Base-by-base conservation (phyloP, 1,140 invertebrate species). In the Zaprionus ghesquierei region DNA sequence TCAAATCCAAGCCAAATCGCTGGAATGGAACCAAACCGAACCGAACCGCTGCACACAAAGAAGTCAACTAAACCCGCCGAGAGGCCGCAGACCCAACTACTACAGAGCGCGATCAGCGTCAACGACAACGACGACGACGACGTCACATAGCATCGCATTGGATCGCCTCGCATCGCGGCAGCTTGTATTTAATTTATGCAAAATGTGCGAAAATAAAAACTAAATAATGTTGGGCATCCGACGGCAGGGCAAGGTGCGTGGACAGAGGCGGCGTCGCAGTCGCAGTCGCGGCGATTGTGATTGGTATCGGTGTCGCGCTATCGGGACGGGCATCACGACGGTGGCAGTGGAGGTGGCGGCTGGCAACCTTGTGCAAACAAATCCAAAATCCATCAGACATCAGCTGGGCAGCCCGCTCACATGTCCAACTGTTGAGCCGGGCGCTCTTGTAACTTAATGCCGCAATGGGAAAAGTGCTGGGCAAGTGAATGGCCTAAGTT, bases 141-240 rank as follows among this genome's bases (percentile, higher is more conserved):
- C 55, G 13, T 35, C 33, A 9, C 33, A 29, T 15, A n/a, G 35
- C n/a, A 41, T 41, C n/a, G 35, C n/a, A 41, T 41, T n/a, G 35
- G 35, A 41, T 41, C 35, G 35, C 35, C 35, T 38, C 35, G n/a
- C 27, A 59, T 54, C 10, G 22, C 51, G 64, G 49, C 73, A 51
- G 35, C 75, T 70, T 61, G 78, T 79, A 64, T 72, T 77, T 87
- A 87, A 87, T 87, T 82, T 87, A 87, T 87, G 84, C 82, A 82
- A 82, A 87, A 87, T 82, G 84, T 87, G 82, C 82, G 84, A 87
- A 87, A 87, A 89, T 82, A 73, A 87, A 86, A 79, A 74, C 79
- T 82, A 79, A 89, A 87, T 87, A 87, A 74, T 68, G 79, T 73
- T 87, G 81, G 79, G 46, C 75, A 81, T 75, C 61, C 61, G 74